Evolutionary conservation across 2,113 vertebrate genomes (phyloP).

Genomic region (Periophthalmus modestus): DNA sequence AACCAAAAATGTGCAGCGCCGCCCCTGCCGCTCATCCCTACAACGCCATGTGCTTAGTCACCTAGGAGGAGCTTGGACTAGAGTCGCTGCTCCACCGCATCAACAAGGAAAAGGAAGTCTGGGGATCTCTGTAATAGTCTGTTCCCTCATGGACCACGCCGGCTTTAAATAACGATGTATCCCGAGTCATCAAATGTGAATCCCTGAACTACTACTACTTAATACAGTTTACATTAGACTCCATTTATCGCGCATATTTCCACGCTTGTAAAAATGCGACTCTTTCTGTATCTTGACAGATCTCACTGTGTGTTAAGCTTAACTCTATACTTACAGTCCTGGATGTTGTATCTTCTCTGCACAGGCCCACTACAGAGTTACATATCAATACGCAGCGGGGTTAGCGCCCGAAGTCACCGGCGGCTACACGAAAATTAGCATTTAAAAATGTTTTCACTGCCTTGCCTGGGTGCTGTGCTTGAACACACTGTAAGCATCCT

Average conservation of each 20-base stretch:
- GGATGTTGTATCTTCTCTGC: conserved; percentile 9
- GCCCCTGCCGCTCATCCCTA: too few relatives aligned
- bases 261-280: not conserved
- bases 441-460: conserved; percentile 18
- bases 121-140: too few relatives aligned
- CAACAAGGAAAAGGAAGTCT: too few relatives aligned
- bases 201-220: not conserved
- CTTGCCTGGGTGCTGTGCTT: conserved; percentile 39
- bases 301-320: conserved; percentile 17
- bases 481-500: conserved; percentile 28
- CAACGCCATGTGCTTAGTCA: too few relatives aligned
- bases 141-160: too few relatives aligned
- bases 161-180: not conserved
- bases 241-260: not conserved
- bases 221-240: not conserved
- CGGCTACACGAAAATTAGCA: conserved; percentile 30
- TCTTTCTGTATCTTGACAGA: not conserved
- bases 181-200: not conserved
- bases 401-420: conserved; percentile 6
- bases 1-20: too few relatives aligned
- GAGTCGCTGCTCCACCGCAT: too few relatives aligned
- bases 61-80: too few relatives aligned
- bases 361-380: conserved; percentile 10
- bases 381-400: conserved; percentile 27
- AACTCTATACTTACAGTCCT: conserved; percentile 13